A percentile compares a stretch with the other conserved stretches of the same genome.
These are phyloP conservation scores for Isurus oxyrinchus DNA, from an alignment of 2,113 vertebrate genomes.

Conservation along the genomic window DNA sequence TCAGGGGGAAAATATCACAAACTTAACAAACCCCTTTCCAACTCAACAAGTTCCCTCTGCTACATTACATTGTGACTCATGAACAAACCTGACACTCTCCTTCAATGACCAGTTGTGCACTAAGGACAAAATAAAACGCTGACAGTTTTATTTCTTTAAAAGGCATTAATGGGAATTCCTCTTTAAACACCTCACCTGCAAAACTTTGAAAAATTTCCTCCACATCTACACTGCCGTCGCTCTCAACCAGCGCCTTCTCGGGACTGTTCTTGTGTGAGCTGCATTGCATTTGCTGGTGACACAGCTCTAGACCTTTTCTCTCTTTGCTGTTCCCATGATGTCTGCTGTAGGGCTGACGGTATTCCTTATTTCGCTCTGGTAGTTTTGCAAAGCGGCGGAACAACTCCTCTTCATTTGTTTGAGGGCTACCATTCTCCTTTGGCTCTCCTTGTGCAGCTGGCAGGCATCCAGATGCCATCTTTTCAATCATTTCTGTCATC, in stretches of 20 bases:
- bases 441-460: conserved; percentile 12
- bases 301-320: background rate
- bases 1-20: background rate
- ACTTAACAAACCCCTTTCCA: background rate
- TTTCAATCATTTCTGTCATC: conserved; percentile 57
- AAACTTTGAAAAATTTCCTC: conserved; percentile 37
- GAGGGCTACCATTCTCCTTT: conserved; percentile 40
- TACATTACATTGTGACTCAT: background rate
- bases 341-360: background rate
- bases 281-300: background rate
- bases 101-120: background rate
- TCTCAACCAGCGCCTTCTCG: background rate
- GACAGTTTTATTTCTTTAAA: background rate
- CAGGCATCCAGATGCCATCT: conserved; percentile 52
- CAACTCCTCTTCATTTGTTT: conserved; percentile 38
- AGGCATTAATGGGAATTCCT: background rate
- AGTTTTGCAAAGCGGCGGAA: background rate
- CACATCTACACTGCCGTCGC: conserved; percentile 39
- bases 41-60: background rate
- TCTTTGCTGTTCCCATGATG: background rate
- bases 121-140: background rate
- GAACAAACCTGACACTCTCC: background rate
- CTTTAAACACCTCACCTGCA: conserved; percentile 43
- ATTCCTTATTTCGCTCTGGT: rapidly evolving
- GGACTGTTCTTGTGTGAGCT: background rate